Conservation (phyloP, 2,113 vertebrate species). For the Podarcis raffonei region DNA sequence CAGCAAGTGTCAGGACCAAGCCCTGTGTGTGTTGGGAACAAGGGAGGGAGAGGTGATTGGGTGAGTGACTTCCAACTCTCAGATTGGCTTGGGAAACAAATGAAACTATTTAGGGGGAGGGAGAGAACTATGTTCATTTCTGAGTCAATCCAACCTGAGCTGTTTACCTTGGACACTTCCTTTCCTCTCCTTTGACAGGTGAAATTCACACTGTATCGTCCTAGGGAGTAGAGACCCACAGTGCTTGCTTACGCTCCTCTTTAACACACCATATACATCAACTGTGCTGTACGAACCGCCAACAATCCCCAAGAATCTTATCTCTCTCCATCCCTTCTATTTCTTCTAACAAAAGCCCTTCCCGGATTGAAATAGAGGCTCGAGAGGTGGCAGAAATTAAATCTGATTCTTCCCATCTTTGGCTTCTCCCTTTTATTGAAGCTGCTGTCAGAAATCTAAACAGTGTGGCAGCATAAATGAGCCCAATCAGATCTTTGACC, state of each 20-base stretch:
- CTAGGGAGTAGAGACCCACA: too few species aligned
- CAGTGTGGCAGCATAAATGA: slow-evolving; percentile 51
- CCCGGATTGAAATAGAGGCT: slow-evolving; percentile 34
- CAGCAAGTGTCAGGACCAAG: too few species aligned
- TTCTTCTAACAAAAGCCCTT: not conserved
- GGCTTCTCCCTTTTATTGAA: not conserved
- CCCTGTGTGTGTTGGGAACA: not conserved
- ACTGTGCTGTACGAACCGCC: not conserved
- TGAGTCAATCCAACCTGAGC: not conserved
- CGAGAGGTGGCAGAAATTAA: not conserved
- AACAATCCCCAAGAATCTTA: not conserved
- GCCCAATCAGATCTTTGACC: slow-evolving; percentile 47
- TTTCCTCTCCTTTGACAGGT: not conserved
- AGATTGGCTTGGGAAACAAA: not conserved
- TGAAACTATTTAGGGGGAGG: not conserved
- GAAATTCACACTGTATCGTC: not conserved
- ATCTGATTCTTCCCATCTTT: not conserved
- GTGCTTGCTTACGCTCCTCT: too few species aligned
- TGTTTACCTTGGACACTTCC: not conserved
- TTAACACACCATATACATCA: too few species aligned
- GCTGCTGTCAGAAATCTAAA: slow-evolving; percentile 30
- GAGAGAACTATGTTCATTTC: not conserved
- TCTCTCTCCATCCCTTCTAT: not conserved
- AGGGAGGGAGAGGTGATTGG: not conserved
- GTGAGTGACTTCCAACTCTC: not conserved